These are phyloP conservation scores for Scartelaos histophorus DNA, from an alignment of 2,113 vertebrate species.

Conservation along the genomic window DNA sequence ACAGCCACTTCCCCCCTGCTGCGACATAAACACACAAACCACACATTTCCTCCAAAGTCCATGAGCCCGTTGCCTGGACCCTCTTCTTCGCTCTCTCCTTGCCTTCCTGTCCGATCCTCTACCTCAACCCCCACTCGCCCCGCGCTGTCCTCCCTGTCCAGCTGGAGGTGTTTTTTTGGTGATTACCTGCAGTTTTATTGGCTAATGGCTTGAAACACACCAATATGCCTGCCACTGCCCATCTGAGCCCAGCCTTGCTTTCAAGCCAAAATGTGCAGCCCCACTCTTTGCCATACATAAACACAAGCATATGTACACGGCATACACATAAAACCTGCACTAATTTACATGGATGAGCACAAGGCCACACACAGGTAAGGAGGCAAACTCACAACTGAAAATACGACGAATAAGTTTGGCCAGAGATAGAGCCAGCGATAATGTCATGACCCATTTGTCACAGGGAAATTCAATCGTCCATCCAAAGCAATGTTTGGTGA, in stretches of 20 bases:
- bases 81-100: slow-evolving; percentile 24
- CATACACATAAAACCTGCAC: slow-evolving; percentile 42
- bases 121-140: slow-evolving; percentile 28
- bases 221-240: slow-evolving; percentile 79
- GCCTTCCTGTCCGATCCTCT: slow-evolving; percentile 10
- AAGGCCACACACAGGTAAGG: slow-evolving; percentile 36
- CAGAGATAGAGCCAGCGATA: slow-evolving; percentile 60
- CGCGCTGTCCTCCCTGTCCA: slow-evolving; percentile 71
- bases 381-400: slow-evolving; percentile 23
- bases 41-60: slow-evolving; percentile 55
- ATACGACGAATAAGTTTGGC: slow-evolving; percentile 49
- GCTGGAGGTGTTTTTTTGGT: slow-evolving; percentile 79
- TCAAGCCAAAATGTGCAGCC: slow-evolving; percentile 63
- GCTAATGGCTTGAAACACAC: slow-evolving; percentile 85
- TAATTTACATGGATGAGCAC: slow-evolving; percentile 52
- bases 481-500: slow-evolving; percentile 26
- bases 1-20: slow-evolving; percentile 73
- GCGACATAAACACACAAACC: slow-evolving; percentile 53
- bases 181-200: slow-evolving; percentile 82
- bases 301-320: slow-evolving; percentile 47
- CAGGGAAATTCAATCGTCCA: slow-evolving; percentile 32
- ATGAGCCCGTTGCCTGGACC: slow-evolving; percentile 36
- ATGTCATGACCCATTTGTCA: slow-evolving; percentile 71
- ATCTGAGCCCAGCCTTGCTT: slow-evolving; percentile 64
- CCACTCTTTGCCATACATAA: slow-evolving; percentile 44